Evolutionary conservation across 2,113 vertebrate genomes (phyloP).

Genomic region (Sisor rabdophorus): DNA sequence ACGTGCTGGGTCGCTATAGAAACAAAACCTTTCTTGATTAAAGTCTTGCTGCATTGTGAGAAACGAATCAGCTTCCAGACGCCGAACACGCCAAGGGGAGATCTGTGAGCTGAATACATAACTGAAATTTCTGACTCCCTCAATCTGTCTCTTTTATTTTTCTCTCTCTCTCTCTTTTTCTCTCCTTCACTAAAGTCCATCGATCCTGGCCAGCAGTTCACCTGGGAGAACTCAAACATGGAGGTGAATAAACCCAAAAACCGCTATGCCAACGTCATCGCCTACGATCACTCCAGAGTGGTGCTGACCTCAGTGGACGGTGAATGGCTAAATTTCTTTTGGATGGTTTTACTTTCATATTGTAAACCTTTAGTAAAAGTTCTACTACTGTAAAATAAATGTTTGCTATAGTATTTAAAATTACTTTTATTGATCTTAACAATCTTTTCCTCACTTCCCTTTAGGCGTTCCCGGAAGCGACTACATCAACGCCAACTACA

Average conservation of each 20-base stretch:
- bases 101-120: slow-evolving; percentile 26
- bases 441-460: neutral
- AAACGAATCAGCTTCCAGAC: slow-evolving; percentile 21
- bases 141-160: neutral
- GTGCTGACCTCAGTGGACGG: slow-evolving; percentile 89
- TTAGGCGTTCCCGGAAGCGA: slow-evolving; percentile 88
- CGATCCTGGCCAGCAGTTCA: slow-evolving; percentile 94
- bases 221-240: slow-evolving; percentile 95
- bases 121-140: neutral
- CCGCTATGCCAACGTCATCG: slow-evolving; percentile 94
- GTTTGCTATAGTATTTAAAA: neutral
- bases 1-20: slow-evolving; percentile 41
- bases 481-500: slow-evolving; percentile 94
- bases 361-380: neutral
- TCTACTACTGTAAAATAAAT: neutral
- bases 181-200: slow-evolving; percentile 72
- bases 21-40: slow-evolving; percentile 42
- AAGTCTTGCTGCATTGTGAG: slow-evolving; percentile 32
- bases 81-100: slow-evolving; percentile 2
- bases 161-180: neutral
- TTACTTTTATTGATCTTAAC: neutral
- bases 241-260: slow-evolving; percentile 98
- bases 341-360: too few relatives aligned
- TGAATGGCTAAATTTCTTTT: slow-evolving; percentile 60
- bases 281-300: slow-evolving; percentile 93